Conservation (phyloP, 2,888 invertebrate genomes). For the Eristalinus sepulchralis region DNA sequence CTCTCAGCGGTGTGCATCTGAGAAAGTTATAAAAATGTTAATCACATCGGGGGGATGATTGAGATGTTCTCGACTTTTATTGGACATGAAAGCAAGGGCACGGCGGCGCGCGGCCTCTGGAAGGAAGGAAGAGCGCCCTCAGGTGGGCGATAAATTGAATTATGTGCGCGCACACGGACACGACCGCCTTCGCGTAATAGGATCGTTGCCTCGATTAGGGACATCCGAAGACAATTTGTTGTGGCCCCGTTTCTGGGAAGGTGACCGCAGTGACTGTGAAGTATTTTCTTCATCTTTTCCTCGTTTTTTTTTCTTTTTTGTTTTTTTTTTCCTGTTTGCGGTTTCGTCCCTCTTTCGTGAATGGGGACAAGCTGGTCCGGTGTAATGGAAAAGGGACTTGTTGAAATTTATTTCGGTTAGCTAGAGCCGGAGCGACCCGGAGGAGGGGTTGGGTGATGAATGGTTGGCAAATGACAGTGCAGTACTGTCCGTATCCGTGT, state of each 20-base stretch:
- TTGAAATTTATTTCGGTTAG: neutral
- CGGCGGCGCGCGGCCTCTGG: neutral
- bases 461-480: neutral
- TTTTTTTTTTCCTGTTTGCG: neutral
- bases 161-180: conserved; percentile 39
- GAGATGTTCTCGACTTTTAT: conserved; percentile 60
- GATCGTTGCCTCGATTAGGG: conserved; percentile 57
- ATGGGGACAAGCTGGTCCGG: neutral
- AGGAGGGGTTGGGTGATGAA: neutral
- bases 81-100: conserved; percentile 13
- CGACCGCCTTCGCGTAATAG: conserved; percentile 39
- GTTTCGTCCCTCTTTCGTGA: neutral
- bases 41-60: conserved; percentile 63
- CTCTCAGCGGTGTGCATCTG: conserved; percentile 19
- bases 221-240: conserved; percentile 68
- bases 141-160: conserved; percentile 56
- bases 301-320: neutral
- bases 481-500: neutral
- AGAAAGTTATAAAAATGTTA: conserved; percentile 63
- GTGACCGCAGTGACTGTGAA: conserved; percentile 17
- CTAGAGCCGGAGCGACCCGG: neutral
- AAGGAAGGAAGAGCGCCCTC: conserved; percentile 38
- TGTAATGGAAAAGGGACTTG: neutral
- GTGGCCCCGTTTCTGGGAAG: conserved; percentile 20
- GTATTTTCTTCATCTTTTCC: neutral